phyloP scores from a whole-genome alignment of 2,888 invertebrate species.

The Fragum fragum region DNA sequence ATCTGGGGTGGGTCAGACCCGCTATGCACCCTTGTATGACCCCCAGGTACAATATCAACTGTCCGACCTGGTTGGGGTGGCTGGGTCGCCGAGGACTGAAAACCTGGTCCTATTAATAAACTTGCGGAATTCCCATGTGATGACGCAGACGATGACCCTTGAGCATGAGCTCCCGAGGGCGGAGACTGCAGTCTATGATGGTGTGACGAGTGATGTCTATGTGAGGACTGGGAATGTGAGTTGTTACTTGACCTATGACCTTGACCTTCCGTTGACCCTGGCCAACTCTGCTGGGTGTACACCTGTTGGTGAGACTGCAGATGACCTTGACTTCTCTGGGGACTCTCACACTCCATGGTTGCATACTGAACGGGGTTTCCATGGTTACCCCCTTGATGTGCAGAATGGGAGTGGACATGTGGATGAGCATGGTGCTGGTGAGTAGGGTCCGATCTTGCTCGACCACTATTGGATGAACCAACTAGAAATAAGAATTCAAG shows the following conservation, averaged over 20 bases:
- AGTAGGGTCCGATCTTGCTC: conserved; percentile 85
- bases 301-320: conserved; percentile 70
- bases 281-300: conserved; percentile 72
- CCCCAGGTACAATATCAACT: conserved; percentile 67
- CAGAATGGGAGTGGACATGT: conserved; percentile 79
- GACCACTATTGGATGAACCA: conserved; percentile 80
- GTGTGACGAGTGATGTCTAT: conserved; percentile 74
- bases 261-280: conserved; percentile 59
- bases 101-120: conserved; percentile 66
- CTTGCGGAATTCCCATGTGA: conserved; percentile 63
- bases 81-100: conserved; percentile 63
- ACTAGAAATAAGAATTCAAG: conserved; percentile 73
- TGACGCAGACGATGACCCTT: conserved; percentile 39
- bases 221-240: conserved; percentile 72
- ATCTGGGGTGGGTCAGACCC: conserved; percentile 86
- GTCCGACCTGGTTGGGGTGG: conserved; percentile 65
- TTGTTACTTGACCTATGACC: conserved; percentile 67
- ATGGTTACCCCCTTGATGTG: conserved; percentile 70
- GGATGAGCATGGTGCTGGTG: conserved; percentile 85
- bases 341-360: conserved; percentile 82
- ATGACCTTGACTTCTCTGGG: conserved; percentile 60
- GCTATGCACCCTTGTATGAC: conserved; percentile 70
- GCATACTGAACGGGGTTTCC: conserved; percentile 66
- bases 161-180: conserved; percentile 59
- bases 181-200: conserved; percentile 72